These are phyloP conservation scores for Clinocottus analis DNA, from an alignment of 2,113 vertebrate species.

Conservation along the genomic window DNA sequence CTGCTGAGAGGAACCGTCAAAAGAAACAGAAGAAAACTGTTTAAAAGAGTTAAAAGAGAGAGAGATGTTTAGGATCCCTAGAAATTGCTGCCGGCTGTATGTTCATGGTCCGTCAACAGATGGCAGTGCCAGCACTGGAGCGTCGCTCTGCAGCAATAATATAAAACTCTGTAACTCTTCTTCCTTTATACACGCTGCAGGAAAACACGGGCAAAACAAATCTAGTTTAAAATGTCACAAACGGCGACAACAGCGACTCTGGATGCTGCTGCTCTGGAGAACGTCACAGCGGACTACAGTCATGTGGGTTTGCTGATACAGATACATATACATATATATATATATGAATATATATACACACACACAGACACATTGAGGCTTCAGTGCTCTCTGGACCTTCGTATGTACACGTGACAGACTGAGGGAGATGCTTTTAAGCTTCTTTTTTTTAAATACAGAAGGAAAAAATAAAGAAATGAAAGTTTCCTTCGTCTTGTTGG, in stretches of 20 bases:
- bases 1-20: slow-evolving; percentile 8
- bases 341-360: slow-evolving; percentile 14
- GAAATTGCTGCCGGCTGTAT: slow-evolving; percentile 70
- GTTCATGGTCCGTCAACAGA: slow-evolving; percentile 76
- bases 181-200: slow-evolving; percentile 66
- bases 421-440: slow-evolving; percentile 20
- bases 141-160: slow-evolving; percentile 67
- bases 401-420: slow-evolving; percentile 44
- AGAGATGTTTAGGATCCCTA: slow-evolving; percentile 38
- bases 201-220: slow-evolving; percentile 39
- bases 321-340: slow-evolving; percentile 15
- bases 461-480: slow-evolving; percentile 62
- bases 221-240: slow-evolving; percentile 17
- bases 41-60: background rate
- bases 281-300: slow-evolving; percentile 46
- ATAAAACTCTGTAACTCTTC: slow-evolving; percentile 64
- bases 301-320: slow-evolving; percentile 41
- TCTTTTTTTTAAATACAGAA: slow-evolving; percentile 52
- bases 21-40: slow-evolving; percentile 14
- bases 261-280: background rate
- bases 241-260: too few relatives aligned
- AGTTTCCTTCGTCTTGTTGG: slow-evolving; percentile 75
- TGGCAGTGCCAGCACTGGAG: slow-evolving; percentile 86
- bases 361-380: slow-evolving; percentile 47
- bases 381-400: slow-evolving; percentile 14